A percentile compares a stretch with the other conserved stretches of the same genome.
These are phyloP conservation scores for Gonocerus acuteangulatus DNA, from an alignment of 2,888 invertebrate genomes.

Conservation along the genomic window DNA sequence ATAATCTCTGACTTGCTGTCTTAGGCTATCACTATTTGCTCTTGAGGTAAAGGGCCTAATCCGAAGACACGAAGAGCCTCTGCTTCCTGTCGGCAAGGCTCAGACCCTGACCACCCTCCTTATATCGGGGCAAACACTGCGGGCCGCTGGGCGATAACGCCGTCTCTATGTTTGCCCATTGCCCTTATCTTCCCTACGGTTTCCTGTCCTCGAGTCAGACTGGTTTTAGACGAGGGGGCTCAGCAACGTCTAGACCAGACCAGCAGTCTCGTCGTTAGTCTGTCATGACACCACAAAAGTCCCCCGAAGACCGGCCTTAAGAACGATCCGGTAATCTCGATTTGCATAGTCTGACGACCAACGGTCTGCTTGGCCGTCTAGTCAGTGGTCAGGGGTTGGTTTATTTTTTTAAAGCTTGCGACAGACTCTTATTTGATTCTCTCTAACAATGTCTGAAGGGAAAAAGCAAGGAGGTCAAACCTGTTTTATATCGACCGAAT, in stretches of 20 bases:
- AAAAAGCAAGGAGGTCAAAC: no score
- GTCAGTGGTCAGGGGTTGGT: neutral
- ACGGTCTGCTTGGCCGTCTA: neutral
- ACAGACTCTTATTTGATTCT: no score
- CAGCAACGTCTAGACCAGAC: no score
- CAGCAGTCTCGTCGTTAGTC: no score
- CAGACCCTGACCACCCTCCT: neutral
- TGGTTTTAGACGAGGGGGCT: no score
- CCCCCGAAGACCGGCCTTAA: no score
- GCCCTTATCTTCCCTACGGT: conserved; percentile 17
- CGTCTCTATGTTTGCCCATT: conserved; percentile 6
- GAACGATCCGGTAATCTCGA: no score
- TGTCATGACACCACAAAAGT: no score
- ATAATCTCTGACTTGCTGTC: no score
- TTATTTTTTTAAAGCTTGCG: no score
- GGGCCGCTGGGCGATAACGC: conserved; percentile 5
- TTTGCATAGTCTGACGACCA: neutral
- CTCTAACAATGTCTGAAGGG: no score
- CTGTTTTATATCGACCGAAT: no score
- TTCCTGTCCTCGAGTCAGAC: conserved; percentile 1
- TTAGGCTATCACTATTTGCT: neutral
- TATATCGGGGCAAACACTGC: conserved; percentile 17
- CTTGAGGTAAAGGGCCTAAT: neutral
- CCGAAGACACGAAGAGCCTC: neutral
- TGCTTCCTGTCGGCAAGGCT: neutral